Conservation (phyloP, 2,797 vertebrate genomes). For the Gouania willdenowi region DNA sequence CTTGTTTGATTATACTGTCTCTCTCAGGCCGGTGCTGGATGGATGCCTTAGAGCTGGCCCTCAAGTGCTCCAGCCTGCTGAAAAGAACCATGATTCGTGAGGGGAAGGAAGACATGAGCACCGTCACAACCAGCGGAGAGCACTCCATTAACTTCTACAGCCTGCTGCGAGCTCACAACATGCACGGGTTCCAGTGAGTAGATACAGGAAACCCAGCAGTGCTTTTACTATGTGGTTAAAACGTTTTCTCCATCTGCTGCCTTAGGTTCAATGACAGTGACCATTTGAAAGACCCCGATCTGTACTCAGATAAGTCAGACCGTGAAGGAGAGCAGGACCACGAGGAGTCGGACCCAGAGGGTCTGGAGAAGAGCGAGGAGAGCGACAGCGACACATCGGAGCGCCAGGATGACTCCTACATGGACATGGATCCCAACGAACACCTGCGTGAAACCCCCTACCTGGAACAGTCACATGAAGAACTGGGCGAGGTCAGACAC, state of each 20-base stretch:
- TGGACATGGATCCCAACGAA: constrained; percentile 86
- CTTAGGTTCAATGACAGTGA: constrained; percentile 91
- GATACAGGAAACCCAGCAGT: no score
- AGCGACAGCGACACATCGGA: constrained; percentile 96
- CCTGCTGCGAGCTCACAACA: constrained; percentile 90
- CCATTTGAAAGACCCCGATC: constrained; percentile 93
- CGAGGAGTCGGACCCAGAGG: constrained; percentile 93
- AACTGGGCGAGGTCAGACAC: constrained; percentile 98
- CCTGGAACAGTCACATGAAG: constrained; percentile 88
- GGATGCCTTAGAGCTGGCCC: constrained; percentile 95
- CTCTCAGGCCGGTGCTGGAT: constrained; percentile 95
- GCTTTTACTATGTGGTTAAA: no score
- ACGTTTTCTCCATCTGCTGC: no score
- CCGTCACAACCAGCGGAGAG: constrained; percentile 70
- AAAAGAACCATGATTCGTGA: constrained; percentile 97
- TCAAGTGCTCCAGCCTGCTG: constrained; percentile 95
- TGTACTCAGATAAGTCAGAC: constrained; percentile 97
- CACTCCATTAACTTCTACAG: constrained; percentile 91
- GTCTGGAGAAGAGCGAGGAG: constrained; percentile 92
- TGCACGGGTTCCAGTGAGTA: constrained; percentile 89
- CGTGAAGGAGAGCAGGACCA: constrained; percentile 93
- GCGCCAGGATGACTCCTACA: constrained; percentile 90
- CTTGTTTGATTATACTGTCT: no score
- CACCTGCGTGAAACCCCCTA: constrained; percentile 86
- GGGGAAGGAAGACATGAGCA: constrained; percentile 88